Evolutionary conservation across 2,113 vertebrate species (phyloP).

Genomic region (Tursiops truncatus): DNA sequence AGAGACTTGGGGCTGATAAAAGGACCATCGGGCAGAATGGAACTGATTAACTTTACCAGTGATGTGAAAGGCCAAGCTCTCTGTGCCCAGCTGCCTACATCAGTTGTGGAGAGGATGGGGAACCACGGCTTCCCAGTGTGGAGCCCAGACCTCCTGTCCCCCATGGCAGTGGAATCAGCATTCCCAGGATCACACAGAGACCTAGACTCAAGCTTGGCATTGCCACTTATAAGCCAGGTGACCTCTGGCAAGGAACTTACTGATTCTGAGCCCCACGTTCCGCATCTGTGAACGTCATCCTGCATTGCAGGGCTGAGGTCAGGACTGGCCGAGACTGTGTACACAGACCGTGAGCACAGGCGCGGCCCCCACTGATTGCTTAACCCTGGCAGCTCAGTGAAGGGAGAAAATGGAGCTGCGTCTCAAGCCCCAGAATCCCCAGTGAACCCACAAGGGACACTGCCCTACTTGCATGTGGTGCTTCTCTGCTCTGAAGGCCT

Average conservation of each 20-base stretch:
- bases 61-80: background rate
- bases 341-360: background rate
- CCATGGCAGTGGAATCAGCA: no score
- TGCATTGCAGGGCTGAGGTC: background rate
- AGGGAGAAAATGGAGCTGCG: background rate
- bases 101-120: background rate
- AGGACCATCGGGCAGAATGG: background rate
- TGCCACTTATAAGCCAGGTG: background rate
- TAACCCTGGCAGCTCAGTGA: background rate
- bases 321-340: rapidly evolving
- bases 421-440: background rate
- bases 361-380: rapidly evolving
- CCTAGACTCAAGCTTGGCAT: background rate
- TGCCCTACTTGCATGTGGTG: background rate
- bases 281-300: background rate
- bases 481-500: background rate
- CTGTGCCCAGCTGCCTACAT: rapidly evolving
- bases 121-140: rapidly evolving
- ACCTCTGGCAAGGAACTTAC: background rate
- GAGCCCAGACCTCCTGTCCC: background rate
- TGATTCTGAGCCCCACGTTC: background rate
- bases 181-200: background rate
- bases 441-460: rapidly evolving
- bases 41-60: background rate
- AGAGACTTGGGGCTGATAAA: background rate